phyloP scores from a whole-genome alignment of 2,797 vertebrate genomes.

The Sciurus carolinensis region DNA sequence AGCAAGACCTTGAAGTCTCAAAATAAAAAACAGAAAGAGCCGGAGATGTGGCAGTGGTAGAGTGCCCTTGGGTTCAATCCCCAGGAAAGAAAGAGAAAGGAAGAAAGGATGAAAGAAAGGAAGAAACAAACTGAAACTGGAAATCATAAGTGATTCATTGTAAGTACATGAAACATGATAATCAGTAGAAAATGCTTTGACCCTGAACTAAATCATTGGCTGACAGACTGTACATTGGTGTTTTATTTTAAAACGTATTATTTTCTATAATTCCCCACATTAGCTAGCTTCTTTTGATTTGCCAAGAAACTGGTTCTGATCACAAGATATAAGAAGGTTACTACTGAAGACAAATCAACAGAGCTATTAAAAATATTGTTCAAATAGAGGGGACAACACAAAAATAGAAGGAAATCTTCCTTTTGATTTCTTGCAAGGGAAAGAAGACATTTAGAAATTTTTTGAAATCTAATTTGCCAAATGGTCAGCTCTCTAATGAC shows the following conservation, averaged over 20 bases:
- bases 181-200: constrained; percentile 19
- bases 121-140: not conserved
- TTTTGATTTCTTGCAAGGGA: not conserved
- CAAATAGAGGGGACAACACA: not conserved
- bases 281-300: constrained; percentile 34
- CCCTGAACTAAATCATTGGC: not conserved
- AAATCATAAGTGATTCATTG: constrained; percentile 51
- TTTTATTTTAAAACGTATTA: constrained; percentile 52
- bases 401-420: constrained; percentile 38
- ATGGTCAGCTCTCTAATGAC: not conserved
- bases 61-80: not conserved
- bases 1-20: not conserved
- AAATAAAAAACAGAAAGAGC: not conserved
- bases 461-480: not conserved
- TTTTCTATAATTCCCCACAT: not conserved
- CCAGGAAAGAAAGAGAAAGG: too few relatives aligned
- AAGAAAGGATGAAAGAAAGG: too few relatives aligned
- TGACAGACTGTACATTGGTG: not conserved
- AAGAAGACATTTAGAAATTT: not conserved
- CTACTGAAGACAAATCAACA: constrained; percentile 5
- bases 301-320: not conserved
- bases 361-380: constrained; percentile 12
- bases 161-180: constrained; percentile 6
- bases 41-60: not conserved
- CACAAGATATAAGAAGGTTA: not conserved